phyloP scores from a whole-genome alignment of 2,113 vertebrate species.

The Actenoides hombroni region DNA sequence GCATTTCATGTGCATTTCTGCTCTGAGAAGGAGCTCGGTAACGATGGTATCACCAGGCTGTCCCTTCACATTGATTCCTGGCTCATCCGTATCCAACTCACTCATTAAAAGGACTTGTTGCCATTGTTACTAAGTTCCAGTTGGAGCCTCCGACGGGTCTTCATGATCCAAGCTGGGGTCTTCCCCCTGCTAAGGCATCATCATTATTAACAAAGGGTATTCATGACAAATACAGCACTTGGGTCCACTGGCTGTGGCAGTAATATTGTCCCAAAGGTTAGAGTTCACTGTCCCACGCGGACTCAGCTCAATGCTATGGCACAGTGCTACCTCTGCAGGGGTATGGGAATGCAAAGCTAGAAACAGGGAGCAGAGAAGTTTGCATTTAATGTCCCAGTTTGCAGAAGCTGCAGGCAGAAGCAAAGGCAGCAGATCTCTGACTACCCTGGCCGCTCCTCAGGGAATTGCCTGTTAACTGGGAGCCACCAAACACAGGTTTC shows the following conservation, averaged over 20 bases:
- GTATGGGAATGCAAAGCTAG: background rate
- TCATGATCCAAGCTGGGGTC: background rate
- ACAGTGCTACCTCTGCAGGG: background rate
- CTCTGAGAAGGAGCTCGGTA: background rate
- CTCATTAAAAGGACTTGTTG: background rate
- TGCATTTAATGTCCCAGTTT: background rate
- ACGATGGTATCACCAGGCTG: background rate
- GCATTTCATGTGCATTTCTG: background rate
- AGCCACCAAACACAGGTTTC: background rate
- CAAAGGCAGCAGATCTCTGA: background rate
- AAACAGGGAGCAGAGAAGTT: background rate
- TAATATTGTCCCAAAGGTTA: background rate
- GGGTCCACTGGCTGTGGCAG: background rate
- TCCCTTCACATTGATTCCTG: background rate
- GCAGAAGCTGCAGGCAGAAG: background rate
- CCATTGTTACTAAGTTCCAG: background rate
- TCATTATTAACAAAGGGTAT: background rate
- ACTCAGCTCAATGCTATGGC: background rate
- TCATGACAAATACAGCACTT: background rate
- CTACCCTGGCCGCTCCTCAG: background rate
- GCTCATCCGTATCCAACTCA: background rate
- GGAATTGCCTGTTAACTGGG: background rate
- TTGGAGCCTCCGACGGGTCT: background rate
- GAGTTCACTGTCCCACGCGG: accelerated
- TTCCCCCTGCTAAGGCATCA: background rate